Evolutionary conservation across 2,113 vertebrate genomes (phyloP), one percentile per base, ranked within the genome.

Genomic region (Leptobrachium ailaonicum): DNA sequence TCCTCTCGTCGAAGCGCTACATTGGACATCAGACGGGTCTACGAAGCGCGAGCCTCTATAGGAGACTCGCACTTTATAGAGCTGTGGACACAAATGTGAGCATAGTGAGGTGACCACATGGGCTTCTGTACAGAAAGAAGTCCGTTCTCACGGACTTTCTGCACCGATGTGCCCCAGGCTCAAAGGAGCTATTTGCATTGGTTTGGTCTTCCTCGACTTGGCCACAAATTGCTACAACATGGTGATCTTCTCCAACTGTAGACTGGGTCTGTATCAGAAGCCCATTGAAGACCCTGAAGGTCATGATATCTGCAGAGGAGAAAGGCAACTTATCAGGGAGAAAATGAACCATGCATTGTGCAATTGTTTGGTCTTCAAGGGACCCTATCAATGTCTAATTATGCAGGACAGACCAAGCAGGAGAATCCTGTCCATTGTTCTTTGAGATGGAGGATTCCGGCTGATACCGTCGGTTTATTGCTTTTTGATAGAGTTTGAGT

Each of bases 361-460:
- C 58, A n/a, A 41, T 68, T 63, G 20, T 56, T 3, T 43, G 75
- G 50, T 58, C 56, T 77, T 45, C 13, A 41, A 41, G 68, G 64
- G 42, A 66, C n/a, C 50, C 6, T 42, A 69, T 68, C 47, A 68
- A 12, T 3, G 75, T 44, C 75, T 77, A 64, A 68, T 77, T 77
- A 77, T 13, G 41, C 64, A 5, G 41, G 14, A n/a, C 9, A 9
- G 0, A 8, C 50, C 45, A 54, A 44, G 45, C 42, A 50, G 56
- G 53, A 77, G 53, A 47, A 70, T 71, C 53, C 42, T 58, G 44
- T 77, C 53, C 53, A 60, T 77, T 77, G 75, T 69, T 47, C 68
- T 44, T 14, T 43, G 4, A 14, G 74, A 58, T 45, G 41, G 40
- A 3, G 3, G 63, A 40, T 76, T 8, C 44, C n/a, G 64, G 42